Conservation (phyloP, 2,797 vertebrate genomes). For the Phalanger gymnotis region DNA sequence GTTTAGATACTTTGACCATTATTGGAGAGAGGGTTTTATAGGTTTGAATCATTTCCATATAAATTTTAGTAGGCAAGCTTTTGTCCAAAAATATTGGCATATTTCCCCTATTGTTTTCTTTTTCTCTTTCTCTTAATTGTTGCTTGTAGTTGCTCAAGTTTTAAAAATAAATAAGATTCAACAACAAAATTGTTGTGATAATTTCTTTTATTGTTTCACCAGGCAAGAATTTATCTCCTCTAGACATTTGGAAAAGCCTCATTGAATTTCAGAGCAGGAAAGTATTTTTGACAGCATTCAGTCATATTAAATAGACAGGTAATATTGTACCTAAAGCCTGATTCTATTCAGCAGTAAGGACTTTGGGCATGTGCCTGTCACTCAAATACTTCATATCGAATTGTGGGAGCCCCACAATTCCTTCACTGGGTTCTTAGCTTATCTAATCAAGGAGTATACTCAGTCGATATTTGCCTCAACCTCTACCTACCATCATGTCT, state of each 20-base stretch:
- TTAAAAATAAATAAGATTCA: background rate
- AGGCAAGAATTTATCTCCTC: background rate
- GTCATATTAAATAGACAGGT: background rate
- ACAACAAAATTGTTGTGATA: background rate
- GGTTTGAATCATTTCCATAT: background rate
- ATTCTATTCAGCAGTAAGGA: background rate
- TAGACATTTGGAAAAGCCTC: background rate
- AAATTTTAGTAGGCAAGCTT: background rate
- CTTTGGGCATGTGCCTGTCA: background rate
- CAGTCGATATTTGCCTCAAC: background rate
- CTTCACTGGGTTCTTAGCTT: background rate
- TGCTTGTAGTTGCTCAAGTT: background rate
- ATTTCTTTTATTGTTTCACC: background rate
- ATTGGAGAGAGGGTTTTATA: background rate
- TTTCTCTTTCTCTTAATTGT: background rate
- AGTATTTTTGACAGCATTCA: background rate
- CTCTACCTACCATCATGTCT: background rate
- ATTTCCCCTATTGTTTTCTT: background rate
- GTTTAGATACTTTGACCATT: background rate
- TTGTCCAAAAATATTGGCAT: background rate
- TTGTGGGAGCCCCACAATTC: background rate
- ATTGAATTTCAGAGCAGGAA: background rate
- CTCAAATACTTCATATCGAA: background rate
- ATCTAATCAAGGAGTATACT: background rate
- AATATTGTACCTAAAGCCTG: background rate